Evolutionary conservation across 2,888 invertebrate genomes (phyloP).

Genomic region (Nemapogon koenigi): DNA sequence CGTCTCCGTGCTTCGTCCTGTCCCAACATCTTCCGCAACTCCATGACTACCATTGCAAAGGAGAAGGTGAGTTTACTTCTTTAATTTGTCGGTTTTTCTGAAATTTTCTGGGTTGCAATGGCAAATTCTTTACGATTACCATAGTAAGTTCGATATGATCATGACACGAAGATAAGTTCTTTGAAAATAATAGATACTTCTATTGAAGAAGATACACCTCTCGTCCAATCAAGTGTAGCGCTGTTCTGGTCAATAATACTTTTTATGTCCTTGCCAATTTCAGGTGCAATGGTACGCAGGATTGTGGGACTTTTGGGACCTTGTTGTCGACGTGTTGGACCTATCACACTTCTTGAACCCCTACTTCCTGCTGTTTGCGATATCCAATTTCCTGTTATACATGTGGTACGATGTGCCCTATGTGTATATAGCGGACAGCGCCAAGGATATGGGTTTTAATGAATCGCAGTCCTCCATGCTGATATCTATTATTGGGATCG

Average conservation of each 20-base stretch:
- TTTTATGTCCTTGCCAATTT: conserved; percentile 18
- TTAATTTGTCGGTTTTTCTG: too few species aligned
- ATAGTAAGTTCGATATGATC: too few species aligned
- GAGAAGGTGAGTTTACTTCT: conserved; percentile 60
- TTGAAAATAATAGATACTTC: neutral
- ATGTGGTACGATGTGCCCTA: conserved; percentile 95
- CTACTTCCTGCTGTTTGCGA: conserved; percentile 77
- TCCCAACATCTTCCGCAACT: conserved; percentile 88
- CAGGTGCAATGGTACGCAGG: conserved; percentile 74
- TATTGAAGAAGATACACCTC: neutral
- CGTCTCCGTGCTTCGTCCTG: conserved; percentile 85
- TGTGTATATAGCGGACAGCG: conserved; percentile 86
- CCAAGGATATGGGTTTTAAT: conserved; percentile 72
- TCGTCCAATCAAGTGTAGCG: neutral
- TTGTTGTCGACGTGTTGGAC: conserved; percentile 79
- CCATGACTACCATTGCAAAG: conserved; percentile 85
- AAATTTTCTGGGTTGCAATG: too few species aligned
- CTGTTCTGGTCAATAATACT: neutral
- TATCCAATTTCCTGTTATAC: conserved; percentile 90
- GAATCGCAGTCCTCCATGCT: conserved; percentile 80
- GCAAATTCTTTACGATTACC: too few species aligned
- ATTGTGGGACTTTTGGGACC: conserved; percentile 79
- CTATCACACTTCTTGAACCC: conserved; percentile 80
- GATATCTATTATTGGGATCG: conserved; percentile 85
- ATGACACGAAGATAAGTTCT: too few species aligned